A percentile compares a stretch with the other conserved stretches of the same genome.
Conservation (phyloP, 2,113 vertebrate species). For the Cebidichthys violaceus region DNA sequence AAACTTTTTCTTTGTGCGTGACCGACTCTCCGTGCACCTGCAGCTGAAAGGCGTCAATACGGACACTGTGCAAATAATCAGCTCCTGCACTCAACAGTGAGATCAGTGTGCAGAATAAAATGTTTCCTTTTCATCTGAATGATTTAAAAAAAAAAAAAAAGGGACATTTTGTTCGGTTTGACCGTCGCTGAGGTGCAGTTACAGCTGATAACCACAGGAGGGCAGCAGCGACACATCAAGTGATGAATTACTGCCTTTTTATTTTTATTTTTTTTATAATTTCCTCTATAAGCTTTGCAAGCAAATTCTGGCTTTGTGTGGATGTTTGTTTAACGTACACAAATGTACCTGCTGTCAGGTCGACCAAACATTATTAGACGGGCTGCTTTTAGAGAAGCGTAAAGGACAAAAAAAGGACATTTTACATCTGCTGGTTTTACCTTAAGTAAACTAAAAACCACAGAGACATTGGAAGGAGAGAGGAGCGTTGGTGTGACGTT, state of each 20-base stretch:
- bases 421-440: slow-evolving; percentile 6
- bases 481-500: not conserved
- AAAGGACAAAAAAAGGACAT: not conserved
- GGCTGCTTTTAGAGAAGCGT: not conserved
- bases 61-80: not conserved
- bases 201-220: slow-evolving; percentile 36
- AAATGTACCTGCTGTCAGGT: not conserved
- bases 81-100: not conserved
- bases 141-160: not conserved
- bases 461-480: not conserved
- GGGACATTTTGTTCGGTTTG: slow-evolving; percentile 15
- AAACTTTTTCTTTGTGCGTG: slow-evolving; percentile 41
- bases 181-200: slow-evolving; percentile 27
- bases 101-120: slow-evolving; percentile 13
- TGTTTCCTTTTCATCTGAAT: not conserved
- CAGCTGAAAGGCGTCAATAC: slow-evolving; percentile 2
- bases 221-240: slow-evolving; percentile 27
- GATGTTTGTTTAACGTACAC: too few species aligned
- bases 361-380: not conserved
- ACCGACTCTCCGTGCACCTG: not conserved
- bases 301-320: not conserved
- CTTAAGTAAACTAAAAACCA: not conserved
- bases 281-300: not conserved
- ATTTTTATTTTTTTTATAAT: not conserved
- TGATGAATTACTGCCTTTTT: not conserved